Evolutionary conservation across 2,113 vertebrate species (phyloP).

Genomic region (Psammodynastes pulverulentus): DNA sequence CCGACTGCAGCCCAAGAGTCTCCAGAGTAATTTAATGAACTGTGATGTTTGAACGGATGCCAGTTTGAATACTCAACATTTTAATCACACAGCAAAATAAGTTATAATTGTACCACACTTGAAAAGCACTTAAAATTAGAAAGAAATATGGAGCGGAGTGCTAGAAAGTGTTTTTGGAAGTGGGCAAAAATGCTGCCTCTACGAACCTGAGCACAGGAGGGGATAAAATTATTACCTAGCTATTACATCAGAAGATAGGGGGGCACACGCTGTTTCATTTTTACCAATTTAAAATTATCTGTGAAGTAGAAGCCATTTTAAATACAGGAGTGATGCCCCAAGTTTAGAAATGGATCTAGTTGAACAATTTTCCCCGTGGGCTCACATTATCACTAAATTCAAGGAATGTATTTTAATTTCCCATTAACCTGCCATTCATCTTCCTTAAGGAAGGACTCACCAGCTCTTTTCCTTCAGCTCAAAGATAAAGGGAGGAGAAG

Average conservation of each 20-base stretch:
- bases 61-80: conserved; percentile 58
- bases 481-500: neutral
- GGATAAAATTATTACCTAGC: neutral
- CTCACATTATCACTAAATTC: neutral
- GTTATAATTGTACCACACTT: conserved; percentile 46
- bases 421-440: neutral
- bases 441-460: neutral
- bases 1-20: conserved; percentile 40
- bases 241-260: neutral
- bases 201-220: neutral
- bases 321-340: neutral
- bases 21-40: conserved; percentile 57
- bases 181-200: conserved; percentile 29
- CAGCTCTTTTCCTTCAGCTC: neutral
- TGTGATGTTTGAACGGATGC: conserved; percentile 47
- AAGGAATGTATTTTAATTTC: neutral
- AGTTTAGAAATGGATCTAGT: neutral
- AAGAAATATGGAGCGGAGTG: conserved; percentile 23
- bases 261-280: neutral
- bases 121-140: conserved; percentile 38
- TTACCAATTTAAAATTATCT: neutral
- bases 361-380: neutral
- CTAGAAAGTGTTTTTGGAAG: conserved; percentile 2
- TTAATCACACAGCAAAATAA: conserved; percentile 55
- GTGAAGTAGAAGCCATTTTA: neutral